Conservation (phyloP, 2,113 vertebrate species). For the Barbus barbus region DNA sequence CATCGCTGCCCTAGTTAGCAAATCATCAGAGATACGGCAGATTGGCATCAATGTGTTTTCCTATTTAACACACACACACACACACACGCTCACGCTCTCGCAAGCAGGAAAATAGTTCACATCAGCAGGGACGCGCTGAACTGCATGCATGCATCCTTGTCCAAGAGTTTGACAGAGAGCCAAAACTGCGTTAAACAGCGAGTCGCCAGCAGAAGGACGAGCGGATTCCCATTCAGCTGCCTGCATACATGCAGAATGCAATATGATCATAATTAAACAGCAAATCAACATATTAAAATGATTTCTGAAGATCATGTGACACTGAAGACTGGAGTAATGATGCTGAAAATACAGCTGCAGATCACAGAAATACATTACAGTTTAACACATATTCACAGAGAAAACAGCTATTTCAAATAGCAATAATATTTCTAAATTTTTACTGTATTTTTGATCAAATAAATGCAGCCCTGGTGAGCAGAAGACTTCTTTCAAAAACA, state of each 20-base stretch:
- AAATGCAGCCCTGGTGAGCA: too few species aligned
- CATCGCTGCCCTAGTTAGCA: conserved; percentile 73
- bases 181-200: not conserved
- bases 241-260: conserved; percentile 30
- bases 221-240: conserved; percentile 46
- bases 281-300: not conserved
- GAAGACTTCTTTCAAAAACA: too few species aligned
- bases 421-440: too few species aligned
- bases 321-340: not conserved
- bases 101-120: conserved; percentile 73
- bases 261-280: too few species aligned
- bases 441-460: too few species aligned
- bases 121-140: conserved; percentile 68
- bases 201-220: not conserved
- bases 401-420: too few species aligned
- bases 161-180: not conserved
- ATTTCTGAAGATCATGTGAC: not conserved
- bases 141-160: conserved; percentile 56
- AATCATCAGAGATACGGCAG: conserved; percentile 66
- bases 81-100: conserved; percentile 41
- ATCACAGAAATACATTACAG: too few species aligned
- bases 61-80: not conserved
- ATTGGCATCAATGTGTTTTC: conserved; percentile 61
- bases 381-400: too few species aligned
- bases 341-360: not conserved